A percentile compares a stretch with the other conserved stretches of the same genome.
Conservation (phyloP, 1,140 invertebrate species). For the Camponotus pennsylvanicus region DNA sequence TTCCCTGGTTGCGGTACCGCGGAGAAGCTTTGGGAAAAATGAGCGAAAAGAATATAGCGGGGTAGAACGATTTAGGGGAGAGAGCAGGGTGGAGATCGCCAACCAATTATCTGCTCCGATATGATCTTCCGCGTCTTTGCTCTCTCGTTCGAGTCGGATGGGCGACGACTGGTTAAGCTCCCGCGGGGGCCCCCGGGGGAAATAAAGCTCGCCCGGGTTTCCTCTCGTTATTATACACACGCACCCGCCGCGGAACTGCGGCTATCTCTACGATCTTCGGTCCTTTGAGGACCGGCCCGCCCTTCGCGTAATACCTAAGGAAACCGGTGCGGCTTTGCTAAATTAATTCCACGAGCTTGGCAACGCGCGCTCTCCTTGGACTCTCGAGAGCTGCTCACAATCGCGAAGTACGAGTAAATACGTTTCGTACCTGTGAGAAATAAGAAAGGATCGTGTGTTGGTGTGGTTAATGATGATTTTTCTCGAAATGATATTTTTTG, state of each 20-base stretch:
- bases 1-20: conserved; percentile 57
- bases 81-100: conserved; percentile 80
- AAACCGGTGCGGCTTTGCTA: conserved; percentile 57
- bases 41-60: conserved; percentile 19
- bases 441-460: conserved; percentile 11
- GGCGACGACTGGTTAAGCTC: conserved; percentile 78
- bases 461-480: background rate
- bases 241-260: conserved; percentile 67
- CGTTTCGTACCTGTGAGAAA: background rate
- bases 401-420: conserved; percentile 30
- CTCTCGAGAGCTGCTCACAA: conserved; percentile 42
- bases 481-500: background rate
- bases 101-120: conserved; percentile 85
- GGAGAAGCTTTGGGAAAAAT: conserved; percentile 28
- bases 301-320: conserved; percentile 46
- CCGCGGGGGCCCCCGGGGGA: conserved; percentile 79
- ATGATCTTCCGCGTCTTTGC: conserved; percentile 83
- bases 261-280: conserved; percentile 57
- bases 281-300: conserved; percentile 49
- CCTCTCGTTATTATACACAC: conserved; percentile 84
- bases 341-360: conserved; percentile 57
- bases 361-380: conserved; percentile 25
- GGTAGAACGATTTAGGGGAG: conserved; percentile 45
- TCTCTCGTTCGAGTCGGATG: conserved; percentile 76
- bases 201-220: conserved; percentile 83